Conservation (phyloP, 2,888 invertebrate species). For the Galerucella pusilla region DNA sequence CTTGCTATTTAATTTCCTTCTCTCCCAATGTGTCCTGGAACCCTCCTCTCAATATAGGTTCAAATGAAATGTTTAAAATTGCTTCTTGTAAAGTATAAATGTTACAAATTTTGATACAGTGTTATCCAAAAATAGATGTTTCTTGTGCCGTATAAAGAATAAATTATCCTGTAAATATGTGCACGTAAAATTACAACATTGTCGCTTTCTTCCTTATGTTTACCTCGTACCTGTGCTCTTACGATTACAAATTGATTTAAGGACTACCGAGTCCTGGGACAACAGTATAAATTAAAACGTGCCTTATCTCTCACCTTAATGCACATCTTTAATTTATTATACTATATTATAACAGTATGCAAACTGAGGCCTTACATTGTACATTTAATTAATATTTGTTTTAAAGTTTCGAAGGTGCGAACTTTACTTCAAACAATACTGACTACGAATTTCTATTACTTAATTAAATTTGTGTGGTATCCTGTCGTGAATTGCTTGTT, state of each 20-base stretch:
- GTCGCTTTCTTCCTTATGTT: conserved; percentile 19
- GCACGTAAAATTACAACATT: conserved; percentile 7
- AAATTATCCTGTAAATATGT: background rate
- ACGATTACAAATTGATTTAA: conserved; percentile 41
- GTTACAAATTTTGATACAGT: background rate
- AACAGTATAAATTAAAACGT: conserved; percentile 49
- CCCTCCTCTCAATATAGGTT: too few species aligned
- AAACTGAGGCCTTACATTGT: conserved; percentile 46
- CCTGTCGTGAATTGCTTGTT: conserved; percentile 41
- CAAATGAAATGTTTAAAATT: too few species aligned
- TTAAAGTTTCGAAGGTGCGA: conserved; percentile 48
- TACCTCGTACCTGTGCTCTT: conserved; percentile 31
- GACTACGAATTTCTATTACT: conserved; percentile 52
- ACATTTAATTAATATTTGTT: conserved; percentile 50
- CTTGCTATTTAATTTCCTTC: too few species aligned
- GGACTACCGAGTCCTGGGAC: conserved; percentile 34
- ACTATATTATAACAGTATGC: conserved; percentile 44
- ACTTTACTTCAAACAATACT: conserved; percentile 48
- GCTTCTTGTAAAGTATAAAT: too few species aligned
- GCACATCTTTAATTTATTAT: conserved; percentile 48
- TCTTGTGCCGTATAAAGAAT: background rate
- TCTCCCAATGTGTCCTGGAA: too few species aligned
- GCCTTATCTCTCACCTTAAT: conserved; percentile 47
- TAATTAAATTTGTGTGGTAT: conserved; percentile 49
- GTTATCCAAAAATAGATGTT: background rate